Conservation (phyloP, 2,888 invertebrate species). For the Dryococelus australis region DNA sequence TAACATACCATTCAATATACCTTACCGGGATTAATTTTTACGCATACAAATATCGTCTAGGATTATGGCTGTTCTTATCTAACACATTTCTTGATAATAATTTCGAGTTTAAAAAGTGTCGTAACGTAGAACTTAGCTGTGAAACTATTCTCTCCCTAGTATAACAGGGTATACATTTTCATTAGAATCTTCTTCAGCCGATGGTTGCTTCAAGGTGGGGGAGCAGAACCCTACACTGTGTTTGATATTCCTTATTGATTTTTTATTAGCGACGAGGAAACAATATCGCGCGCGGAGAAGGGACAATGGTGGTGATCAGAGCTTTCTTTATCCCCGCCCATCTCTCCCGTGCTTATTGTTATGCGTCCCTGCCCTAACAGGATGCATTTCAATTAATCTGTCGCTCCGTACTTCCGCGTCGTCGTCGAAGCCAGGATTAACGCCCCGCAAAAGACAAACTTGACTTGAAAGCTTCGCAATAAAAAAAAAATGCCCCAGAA, state of each 20-base stretch:
- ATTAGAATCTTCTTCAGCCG: not conserved
- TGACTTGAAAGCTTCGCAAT: no score
- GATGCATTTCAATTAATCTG: conserved; percentile 6
- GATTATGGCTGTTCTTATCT: not conserved
- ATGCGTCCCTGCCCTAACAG: conserved; percentile 16
- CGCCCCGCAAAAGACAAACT: not conserved
- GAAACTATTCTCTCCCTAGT: not conserved
- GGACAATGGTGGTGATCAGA: conserved; percentile 9
- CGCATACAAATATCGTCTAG: no score
- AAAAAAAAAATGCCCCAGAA: no score
- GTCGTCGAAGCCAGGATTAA: not conserved
- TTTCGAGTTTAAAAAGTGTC: not conserved
- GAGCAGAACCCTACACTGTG: not conserved
- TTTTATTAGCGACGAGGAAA: conserved; percentile 10
- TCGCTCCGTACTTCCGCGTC: not conserved
- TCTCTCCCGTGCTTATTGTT: not conserved
- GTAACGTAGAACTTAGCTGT: not conserved
- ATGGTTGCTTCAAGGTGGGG: not conserved
- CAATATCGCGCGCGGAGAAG: conserved; percentile 4
- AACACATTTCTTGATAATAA: not conserved
- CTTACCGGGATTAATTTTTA: no score
- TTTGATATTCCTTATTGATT: not conserved
- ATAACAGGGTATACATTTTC: not conserved
- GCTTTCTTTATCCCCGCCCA: not conserved
- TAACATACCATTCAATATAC: no score